Evolutionary conservation across 2,888 invertebrate genomes (phyloP).

Genomic region (Cabera pusaria): DNA sequence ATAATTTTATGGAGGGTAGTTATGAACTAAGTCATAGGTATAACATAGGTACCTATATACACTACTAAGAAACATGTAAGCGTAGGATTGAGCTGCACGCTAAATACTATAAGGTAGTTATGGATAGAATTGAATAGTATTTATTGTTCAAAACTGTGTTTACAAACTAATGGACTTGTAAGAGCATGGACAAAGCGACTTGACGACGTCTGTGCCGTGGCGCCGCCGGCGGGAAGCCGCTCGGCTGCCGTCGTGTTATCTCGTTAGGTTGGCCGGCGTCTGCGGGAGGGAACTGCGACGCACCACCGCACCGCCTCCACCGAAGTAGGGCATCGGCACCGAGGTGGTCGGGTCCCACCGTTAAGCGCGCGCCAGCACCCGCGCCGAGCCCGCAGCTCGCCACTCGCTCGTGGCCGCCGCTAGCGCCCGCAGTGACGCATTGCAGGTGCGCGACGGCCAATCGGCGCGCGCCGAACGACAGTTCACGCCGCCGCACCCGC

Average conservation of each 20-base stretch:
- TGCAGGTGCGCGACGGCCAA: slow-evolving; percentile 93
- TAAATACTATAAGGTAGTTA: no score
- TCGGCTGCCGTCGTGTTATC: slow-evolving; percentile 38
- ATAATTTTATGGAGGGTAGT: no score
- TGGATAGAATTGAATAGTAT: no score
- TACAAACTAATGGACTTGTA: no score
- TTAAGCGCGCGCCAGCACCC: slow-evolving; percentile 44
- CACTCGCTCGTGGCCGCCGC: slow-evolving; percentile 40
- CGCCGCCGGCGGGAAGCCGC: slow-evolving; percentile 41
- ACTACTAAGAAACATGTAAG: no score
- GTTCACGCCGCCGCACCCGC: slow-evolving; percentile 90
- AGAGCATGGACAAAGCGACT: no score
- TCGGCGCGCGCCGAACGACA: slow-evolving; percentile 87
- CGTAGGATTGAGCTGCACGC: no score
- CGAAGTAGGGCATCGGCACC: slow-evolving; percentile 60
- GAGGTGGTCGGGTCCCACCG: slow-evolving; percentile 38
- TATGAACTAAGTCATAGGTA: no score
- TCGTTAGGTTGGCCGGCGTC: slow-evolving; percentile 50
- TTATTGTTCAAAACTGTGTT: no score
- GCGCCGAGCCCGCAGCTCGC: slow-evolving; percentile 35
- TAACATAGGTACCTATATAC: no score
- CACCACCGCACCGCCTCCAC: slow-evolving; percentile 49
- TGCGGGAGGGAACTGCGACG: slow-evolving; percentile 53
- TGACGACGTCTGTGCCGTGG: slow-evolving; percentile 3
- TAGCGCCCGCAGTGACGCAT: slow-evolving; percentile 88